These are phyloP conservation scores for Xiphias gladius DNA, from an alignment of 2,113 vertebrate species.

Conservation along the genomic window DNA sequence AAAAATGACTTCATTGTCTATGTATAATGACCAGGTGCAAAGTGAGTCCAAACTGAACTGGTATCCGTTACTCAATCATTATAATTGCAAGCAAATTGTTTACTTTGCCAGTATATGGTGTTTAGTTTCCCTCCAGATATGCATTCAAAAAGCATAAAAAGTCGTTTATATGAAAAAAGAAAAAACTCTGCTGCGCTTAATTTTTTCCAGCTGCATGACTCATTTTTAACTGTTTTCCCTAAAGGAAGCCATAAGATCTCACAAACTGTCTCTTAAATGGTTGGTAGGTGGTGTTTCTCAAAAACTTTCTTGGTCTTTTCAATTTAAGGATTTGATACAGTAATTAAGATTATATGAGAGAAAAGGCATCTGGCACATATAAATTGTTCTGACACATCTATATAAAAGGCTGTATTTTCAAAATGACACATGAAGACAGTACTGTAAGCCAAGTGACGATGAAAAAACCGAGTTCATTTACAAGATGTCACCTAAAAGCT, in stretches of 20 bases:
- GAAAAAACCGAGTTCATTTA: background rate
- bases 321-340: conserved; percentile 51
- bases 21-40: conserved; percentile 1
- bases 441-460: background rate
- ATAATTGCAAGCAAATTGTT: conserved; percentile 48
- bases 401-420: background rate
- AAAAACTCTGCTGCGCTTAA: conserved; percentile 46
- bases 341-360: conserved; percentile 47
- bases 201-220: conserved; percentile 66
- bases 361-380: conserved; percentile 21
- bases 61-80: conserved; percentile 30
- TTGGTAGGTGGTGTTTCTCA: conserved; percentile 31
- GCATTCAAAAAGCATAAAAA: conserved; percentile 66
- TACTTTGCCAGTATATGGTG: conserved; percentile 55
- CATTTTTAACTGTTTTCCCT: conserved; percentile 59
- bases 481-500: background rate
- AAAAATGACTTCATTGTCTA: background rate
- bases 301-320: conserved; percentile 52
- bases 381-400: conserved; percentile 17
- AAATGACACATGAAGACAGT: background rate
- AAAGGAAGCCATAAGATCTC: conserved; percentile 55
- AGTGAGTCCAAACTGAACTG: conserved; percentile 4
- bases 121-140: conserved; percentile 55
- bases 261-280: conserved; percentile 61
- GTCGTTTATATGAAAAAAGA: conserved; percentile 60